These are phyloP conservation scores for Proisotoma minuta DNA, from an alignment of 2,888 invertebrate species.

Conservation along the genomic window DNA sequence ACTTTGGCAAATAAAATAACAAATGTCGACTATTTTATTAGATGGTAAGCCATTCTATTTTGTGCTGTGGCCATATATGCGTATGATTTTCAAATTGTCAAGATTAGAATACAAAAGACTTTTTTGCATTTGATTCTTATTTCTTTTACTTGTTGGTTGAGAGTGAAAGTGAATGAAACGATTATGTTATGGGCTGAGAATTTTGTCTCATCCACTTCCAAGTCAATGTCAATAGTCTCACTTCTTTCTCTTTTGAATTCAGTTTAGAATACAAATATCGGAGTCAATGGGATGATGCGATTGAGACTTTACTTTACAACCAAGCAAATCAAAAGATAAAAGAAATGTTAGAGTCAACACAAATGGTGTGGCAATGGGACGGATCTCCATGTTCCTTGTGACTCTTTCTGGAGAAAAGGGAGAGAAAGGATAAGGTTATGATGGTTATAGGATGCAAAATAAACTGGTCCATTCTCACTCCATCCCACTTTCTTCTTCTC, in stretches of 20 bases:
- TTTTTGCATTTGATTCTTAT: neutral
- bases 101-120: conserved; percentile 4
- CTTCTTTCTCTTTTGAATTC: neutral
- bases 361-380: too few species aligned
- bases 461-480: too few species aligned
- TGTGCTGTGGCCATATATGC: too few species aligned
- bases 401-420: too few species aligned
- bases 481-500: too few species aligned
- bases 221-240: neutral
- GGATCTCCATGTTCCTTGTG: too few species aligned
- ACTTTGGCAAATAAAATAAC: too few species aligned
- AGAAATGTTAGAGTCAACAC: too few species aligned
- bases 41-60: too few species aligned
- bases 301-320: neutral
- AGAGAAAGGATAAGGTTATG: too few species aligned
- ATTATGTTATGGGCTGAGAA: neutral
- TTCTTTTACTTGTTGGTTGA: neutral
- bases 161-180: neutral
- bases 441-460: too few species aligned
- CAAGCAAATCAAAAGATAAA: neutral
- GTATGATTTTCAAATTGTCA: neutral
- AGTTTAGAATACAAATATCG: neutral
- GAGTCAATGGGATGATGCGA: neutral
- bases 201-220: conserved; percentile 4
- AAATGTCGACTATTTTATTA: too few species aligned